A percentile compares a stretch with the other conserved stretches of the same genome.
Conservation (phyloP, 2,888 invertebrate genomes). For the Melipona bicolor region DNA sequence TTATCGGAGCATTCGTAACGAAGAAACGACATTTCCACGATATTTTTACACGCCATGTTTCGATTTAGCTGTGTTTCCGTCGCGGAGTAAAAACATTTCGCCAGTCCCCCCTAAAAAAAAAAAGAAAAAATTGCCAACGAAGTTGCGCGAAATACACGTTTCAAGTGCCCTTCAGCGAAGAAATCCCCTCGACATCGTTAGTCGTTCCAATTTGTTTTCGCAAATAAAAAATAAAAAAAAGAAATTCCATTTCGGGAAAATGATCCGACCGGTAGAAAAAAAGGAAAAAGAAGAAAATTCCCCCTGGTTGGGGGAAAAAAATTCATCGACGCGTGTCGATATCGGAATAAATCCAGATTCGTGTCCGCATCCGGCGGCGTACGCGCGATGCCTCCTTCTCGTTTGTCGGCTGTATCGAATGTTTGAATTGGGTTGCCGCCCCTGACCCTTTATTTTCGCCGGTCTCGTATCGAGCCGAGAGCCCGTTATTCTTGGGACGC, state of each 20-base stretch:
- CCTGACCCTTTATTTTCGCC: slow-evolving; percentile 47
- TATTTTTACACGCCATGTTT: not conserved
- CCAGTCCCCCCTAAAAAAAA: not conserved
- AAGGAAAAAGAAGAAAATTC: not conserved
- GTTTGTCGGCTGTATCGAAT: slow-evolving; percentile 28
- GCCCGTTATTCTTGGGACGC: slow-evolving; percentile 70
- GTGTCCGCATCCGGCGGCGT: not conserved
- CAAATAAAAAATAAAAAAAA: not conserved
- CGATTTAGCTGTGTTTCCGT: no score
- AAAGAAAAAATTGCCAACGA: not conserved
- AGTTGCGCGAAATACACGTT: not conserved
- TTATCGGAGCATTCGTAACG: not conserved
- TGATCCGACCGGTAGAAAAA: not conserved
- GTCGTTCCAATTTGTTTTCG: not conserved
- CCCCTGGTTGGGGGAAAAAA: not conserved
- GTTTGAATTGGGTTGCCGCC: slow-evolving; percentile 55
- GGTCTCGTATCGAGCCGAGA: slow-evolving; percentile 54
- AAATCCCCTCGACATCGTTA: not conserved
- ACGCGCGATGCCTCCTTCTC: not conserved
- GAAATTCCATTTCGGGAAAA: not conserved
- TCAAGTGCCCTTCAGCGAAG: not conserved
- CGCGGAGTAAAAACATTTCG: not conserved
- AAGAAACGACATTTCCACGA: not conserved
- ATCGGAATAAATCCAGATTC: not conserved
- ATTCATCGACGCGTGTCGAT: not conserved